Percentiles rank a stretch among this genome's conserved stretches.
These are phyloP conservation scores for Halcyon senegalensis DNA, from an alignment of 2,113 vertebrate species.

Conservation along the genomic window DNA sequence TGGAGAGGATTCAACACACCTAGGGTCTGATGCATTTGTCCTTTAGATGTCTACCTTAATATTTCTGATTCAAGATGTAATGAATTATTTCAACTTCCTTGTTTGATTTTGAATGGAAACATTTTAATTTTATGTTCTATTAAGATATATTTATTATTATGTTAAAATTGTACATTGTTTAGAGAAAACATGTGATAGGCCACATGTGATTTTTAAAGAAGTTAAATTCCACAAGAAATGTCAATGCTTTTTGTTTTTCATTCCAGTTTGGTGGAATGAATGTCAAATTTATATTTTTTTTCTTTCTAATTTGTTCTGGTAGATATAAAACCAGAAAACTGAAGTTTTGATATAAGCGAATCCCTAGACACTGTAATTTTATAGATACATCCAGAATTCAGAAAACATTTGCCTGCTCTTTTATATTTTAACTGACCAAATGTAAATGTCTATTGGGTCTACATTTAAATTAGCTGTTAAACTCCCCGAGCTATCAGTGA, in stretches of 20 bases:
- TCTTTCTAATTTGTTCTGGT: neutral
- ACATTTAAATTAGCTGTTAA: neutral
- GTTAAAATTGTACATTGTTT: neutral
- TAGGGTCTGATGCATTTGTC: neutral
- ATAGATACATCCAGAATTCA: neutral
- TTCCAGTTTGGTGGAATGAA: neutral
- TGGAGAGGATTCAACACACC: neutral
- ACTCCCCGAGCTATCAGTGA: rapidly evolving
- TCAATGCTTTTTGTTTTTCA: neutral
- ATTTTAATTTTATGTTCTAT: neutral
- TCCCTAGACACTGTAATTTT: neutral
- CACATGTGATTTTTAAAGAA: neutral
- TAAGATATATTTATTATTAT: neutral
- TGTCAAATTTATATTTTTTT: neutral
- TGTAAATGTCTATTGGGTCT: neutral
- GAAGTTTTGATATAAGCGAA: neutral
- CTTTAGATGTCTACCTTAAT: neutral
- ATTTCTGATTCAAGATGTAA: neutral
- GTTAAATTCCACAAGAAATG: neutral
- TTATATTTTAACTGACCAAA: neutral
- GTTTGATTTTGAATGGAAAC: neutral
- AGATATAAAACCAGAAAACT: neutral
- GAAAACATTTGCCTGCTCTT: neutral
- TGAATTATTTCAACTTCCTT: neutral
- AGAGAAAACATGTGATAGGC: neutral